Conservation (phyloP, 2,888 invertebrate species). For the Torymus texanus region DNA sequence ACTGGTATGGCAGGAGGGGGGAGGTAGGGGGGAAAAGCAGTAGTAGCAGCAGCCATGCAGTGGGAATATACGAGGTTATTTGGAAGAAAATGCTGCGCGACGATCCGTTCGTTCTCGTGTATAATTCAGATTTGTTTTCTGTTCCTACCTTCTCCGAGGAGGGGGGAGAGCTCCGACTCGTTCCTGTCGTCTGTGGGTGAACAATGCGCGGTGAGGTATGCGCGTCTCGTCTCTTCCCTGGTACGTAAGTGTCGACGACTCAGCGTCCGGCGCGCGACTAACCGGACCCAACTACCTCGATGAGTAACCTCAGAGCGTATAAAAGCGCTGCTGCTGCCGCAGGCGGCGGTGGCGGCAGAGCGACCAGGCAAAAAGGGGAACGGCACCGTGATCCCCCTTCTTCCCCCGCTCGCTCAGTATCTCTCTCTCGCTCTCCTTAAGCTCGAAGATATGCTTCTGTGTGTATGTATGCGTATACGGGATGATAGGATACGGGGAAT, state of each 20-base stretch:
- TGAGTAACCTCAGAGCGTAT: conserved; percentile 30
- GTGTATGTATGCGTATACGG: no score
- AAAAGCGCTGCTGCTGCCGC: background rate
- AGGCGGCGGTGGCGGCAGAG: no score
- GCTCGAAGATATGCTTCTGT: no score
- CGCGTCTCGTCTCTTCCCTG: conserved; percentile 20
- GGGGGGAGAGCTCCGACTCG: background rate
- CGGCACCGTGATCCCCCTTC: background rate
- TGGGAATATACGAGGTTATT: no score
- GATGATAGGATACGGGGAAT: no score
- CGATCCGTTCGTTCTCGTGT: no score
- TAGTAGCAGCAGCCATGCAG: no score
- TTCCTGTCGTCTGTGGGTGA: conserved; percentile 9
- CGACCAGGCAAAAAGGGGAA: conserved; percentile 8
- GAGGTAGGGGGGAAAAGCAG: no score
- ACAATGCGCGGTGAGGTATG: conserved; percentile 19
- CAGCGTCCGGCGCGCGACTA: conserved; percentile 67
- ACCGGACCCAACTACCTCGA: conserved; percentile 51
- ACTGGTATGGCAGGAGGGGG: background rate
- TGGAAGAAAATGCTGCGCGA: no score
- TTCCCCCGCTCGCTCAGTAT: background rate
- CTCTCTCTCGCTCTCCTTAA: background rate
- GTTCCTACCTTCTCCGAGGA: conserved; percentile 32
- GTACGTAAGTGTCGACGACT: conserved; percentile 65
- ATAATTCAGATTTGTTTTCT: background rate